Percentiles rank a stretch among this genome's conserved stretches.
Evolutionary conservation across 2,113 vertebrate genomes (phyloP).

Genomic region (Theristicus caerulescens): DNA sequence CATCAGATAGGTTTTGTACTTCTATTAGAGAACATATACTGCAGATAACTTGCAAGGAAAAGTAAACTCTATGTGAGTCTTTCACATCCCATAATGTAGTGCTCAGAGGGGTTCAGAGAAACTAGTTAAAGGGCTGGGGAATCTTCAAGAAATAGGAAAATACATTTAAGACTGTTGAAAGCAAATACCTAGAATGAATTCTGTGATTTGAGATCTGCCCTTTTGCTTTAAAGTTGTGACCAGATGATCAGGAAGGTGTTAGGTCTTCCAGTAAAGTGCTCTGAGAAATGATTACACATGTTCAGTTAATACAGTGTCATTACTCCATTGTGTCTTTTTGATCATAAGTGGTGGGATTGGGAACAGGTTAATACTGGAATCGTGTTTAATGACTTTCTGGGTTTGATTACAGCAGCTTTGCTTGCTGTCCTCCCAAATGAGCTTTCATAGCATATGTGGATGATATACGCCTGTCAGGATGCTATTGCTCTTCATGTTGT

Average conservation of each 20-base stretch:
- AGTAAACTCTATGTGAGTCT: background rate
- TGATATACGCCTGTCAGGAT: background rate
- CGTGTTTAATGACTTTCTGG: background rate
- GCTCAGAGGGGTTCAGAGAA: background rate
- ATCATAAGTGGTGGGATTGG: background rate
- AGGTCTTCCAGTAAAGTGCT: background rate
- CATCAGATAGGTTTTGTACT: background rate
- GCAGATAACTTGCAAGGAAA: background rate
- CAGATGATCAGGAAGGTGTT: background rate
- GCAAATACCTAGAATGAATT: background rate
- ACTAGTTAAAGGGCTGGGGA: background rate
- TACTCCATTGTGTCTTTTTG: background rate
- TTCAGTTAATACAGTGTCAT: background rate
- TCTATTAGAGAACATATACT: background rate
- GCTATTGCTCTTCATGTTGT: background rate
- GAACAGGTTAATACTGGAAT: background rate
- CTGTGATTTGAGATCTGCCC: background rate
- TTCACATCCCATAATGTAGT: background rate
- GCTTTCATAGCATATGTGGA: background rate
- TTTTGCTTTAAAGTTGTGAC: background rate
- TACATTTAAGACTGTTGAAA: background rate
- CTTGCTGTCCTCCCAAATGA: background rate
- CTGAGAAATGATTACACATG: background rate
- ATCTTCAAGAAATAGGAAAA: background rate
- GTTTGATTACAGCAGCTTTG: background rate